Base-by-base conservation (phyloP, 2,888 invertebrate genomes). In the Phytoseiulus persimilis region DNA sequence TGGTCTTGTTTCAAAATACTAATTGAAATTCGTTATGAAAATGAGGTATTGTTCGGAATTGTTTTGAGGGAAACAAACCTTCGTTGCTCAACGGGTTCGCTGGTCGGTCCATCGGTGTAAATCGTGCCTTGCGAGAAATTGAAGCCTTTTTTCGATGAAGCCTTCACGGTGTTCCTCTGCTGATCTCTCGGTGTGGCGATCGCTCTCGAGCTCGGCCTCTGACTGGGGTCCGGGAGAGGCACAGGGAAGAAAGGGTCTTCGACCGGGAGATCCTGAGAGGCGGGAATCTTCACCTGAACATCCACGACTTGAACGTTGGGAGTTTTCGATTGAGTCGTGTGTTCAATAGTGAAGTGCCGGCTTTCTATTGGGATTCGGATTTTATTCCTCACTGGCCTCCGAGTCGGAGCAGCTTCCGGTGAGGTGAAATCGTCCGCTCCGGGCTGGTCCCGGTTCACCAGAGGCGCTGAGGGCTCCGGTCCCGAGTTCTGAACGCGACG, bases 301-400 rank as follows among this genome's bases (percentile, higher is more conserved):
- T 87, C 87, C 6, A 87, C 87, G n/a, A 87, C 33, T 31, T 87
- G 87, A 33, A 87, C 87, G n/a, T 87, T 33, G 32, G 87, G 32
- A 32, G 87, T 87, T n/a, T 33, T 31, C 33, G 87, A 28, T 87
- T 32, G 87, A 32, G 87, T 32, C 32, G 87, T 87, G 31, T 87
- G 87, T n/a, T 87, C 87, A 39, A 87, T 87, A 28, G 87, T 87
- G 32, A 87, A 87, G 33, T 87, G 87, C 33, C 32, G 87, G 87
- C 32, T 87, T n/a, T 87, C 87, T 3, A 31, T 32, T n/a, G 87
- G 87, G n/a, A 87, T 45, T 28, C 45, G 87, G 5, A 45, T n/a
- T 33, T n/a, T 87, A 23, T 65, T 65, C 18, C 65, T 65, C 65
- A 1, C 65, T 28, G 65, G 65, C 18, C 18, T 65, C 18, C 18